Evolutionary conservation across 2,797 vertebrate species (phyloP).

Genomic region (Sarcophilus harrisii): DNA sequence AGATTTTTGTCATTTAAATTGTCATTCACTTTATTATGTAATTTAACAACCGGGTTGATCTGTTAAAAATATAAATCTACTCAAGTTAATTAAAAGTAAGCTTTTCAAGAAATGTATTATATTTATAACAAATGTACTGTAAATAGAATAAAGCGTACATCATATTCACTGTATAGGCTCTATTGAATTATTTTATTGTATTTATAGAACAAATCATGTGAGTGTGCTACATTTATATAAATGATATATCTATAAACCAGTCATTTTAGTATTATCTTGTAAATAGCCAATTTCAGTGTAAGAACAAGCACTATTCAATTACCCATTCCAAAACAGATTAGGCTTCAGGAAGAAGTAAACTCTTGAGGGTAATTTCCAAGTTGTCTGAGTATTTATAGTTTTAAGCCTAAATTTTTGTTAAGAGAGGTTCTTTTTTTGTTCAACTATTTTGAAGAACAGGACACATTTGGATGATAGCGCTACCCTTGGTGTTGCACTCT

Average conservation of each 20-base stretch:
- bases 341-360: neutral
- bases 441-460: neutral
- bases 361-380: neutral
- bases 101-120: slow-evolving; percentile 98
- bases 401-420: neutral
- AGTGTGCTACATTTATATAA: slow-evolving; percentile 55
- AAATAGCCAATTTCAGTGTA: neutral
- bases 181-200: slow-evolving; percentile 68
- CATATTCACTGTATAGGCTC: slow-evolving; percentile 86
- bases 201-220: slow-evolving; percentile 48
- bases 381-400: neutral
- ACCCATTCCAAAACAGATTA: neutral
- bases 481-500: neutral
- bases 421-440: neutral
- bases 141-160: slow-evolving; percentile 97
- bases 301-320: neutral
- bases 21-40: slow-evolving; percentile 88
- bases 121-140: slow-evolving; percentile 99
- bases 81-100: slow-evolving; percentile 87
- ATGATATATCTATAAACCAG: neutral
- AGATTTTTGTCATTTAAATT: slow-evolving; percentile 85
- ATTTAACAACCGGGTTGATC: slow-evolving; percentile 87
- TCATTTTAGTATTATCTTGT: neutral
- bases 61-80: slow-evolving; percentile 91
- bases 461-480: neutral